These are phyloP conservation scores for Eupithecia inturbata DNA, from an alignment of 2,888 invertebrate species.

Conservation along the genomic window DNA sequence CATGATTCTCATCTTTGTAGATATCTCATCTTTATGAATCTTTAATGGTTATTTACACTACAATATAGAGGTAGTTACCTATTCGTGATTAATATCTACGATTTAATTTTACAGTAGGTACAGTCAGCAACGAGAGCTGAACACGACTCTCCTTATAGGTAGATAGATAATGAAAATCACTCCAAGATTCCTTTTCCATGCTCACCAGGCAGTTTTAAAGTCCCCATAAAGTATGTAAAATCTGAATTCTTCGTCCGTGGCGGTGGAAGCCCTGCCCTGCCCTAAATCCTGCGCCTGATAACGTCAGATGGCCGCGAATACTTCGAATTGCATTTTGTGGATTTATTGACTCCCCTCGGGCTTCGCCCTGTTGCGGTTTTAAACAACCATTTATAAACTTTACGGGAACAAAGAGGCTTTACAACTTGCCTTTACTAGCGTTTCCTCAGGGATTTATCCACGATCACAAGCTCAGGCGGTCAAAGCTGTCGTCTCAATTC, in stretches of 20 bases:
- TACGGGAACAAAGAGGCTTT: constrained; percentile 1
- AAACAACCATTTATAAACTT: constrained; percentile 5
- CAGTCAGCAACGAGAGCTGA: neutral
- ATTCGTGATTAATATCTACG: neutral
- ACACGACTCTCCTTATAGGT: neutral
- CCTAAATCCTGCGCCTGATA: constrained; percentile 27
- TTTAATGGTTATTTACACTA: neutral
- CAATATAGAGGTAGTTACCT: neutral
- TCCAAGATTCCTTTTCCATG: neutral
- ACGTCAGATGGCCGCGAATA: constrained; percentile 16
- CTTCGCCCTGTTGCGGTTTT: constrained; percentile 12
- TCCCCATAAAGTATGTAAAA: constrained; percentile 16
- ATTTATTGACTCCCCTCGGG: constrained; percentile 12
- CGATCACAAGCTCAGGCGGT: neutral
- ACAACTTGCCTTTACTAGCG: neutral
- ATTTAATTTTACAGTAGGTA: neutral
- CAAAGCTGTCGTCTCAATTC: neutral
- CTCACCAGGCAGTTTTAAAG: constrained; percentile 20
- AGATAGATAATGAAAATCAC: neutral
- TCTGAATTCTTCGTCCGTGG: neutral
- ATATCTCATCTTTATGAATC: too few species aligned
- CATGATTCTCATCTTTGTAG: too few species aligned
- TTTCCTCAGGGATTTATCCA: neutral
- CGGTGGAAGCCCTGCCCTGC: constrained; percentile 5
- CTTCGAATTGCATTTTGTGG: constrained; percentile 20